Evolutionary conservation across 1,140 invertebrate species (phyloP).

Genomic region (Cotesia glomerata): DNA sequence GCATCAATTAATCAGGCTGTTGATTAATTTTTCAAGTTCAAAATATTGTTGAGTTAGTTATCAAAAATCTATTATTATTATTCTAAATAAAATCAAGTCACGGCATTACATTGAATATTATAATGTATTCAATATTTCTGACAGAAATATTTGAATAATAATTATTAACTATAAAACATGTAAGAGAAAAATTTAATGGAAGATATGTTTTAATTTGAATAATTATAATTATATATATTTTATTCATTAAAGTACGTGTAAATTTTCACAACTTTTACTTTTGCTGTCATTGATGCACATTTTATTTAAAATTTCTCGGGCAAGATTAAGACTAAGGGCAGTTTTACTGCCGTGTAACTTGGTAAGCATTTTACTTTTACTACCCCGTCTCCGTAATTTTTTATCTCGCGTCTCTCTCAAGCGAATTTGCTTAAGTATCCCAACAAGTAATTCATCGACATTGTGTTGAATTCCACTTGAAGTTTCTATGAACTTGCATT

Average conservation of each 20-base stretch:
- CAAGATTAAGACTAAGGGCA: slow-evolving; percentile 76
- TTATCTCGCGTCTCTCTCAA: slow-evolving; percentile 76
- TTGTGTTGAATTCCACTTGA: slow-evolving; percentile 91
- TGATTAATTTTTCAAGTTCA: no score
- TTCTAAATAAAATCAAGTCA: no score
- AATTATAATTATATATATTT: neutral
- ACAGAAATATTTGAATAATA: neutral
- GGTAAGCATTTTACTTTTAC: slow-evolving; percentile 62
- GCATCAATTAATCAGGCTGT: no score
- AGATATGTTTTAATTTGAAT: slow-evolving; percentile 15
- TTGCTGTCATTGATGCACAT: slow-evolving; percentile 87
- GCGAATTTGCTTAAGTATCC: slow-evolving; percentile 83
- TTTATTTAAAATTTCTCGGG: slow-evolving; percentile 81
- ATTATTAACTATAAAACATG: neutral
- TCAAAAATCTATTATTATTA: no score
- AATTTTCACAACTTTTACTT: slow-evolving; percentile 90
- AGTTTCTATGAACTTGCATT: slow-evolving; percentile 92
- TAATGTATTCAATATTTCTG: neutral
- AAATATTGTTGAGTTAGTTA: no score
- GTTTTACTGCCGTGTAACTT: slow-evolving; percentile 72
- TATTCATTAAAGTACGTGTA: slow-evolving; percentile 80
- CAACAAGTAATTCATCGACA: slow-evolving; percentile 88
- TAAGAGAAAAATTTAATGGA: neutral
- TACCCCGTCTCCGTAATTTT: slow-evolving; percentile 64
- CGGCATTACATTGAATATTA: neutral